These are phyloP conservation scores for Melieria picta DNA, from an alignment of 2,888 invertebrate species.

Conservation along the genomic window DNA sequence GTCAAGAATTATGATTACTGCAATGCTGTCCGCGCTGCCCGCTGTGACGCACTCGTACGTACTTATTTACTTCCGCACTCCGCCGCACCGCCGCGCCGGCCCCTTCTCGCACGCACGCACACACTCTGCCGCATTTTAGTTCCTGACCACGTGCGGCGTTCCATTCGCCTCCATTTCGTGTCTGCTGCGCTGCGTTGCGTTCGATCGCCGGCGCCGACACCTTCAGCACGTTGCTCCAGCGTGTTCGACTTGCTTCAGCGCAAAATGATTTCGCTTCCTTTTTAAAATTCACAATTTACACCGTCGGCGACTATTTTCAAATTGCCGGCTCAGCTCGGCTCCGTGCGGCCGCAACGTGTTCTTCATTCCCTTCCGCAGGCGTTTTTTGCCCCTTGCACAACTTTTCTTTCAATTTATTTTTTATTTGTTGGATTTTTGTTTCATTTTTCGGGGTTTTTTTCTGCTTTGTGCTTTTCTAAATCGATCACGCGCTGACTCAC, in stretches of 20 bases:
- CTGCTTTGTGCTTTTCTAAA: background rate
- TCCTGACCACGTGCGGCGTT: constrained; percentile 59
- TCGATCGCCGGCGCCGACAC: constrained; percentile 17
- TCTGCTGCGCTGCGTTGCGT: constrained; percentile 39
- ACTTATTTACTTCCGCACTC: background rate
- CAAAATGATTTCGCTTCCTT: constrained; percentile 51
- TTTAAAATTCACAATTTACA: constrained; percentile 63
- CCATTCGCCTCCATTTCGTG: constrained; percentile 38
- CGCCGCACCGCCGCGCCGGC: constrained; percentile 27
- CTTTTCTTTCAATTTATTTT: background rate
- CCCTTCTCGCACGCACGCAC: constrained; percentile 13
- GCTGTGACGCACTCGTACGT: constrained; percentile 29
- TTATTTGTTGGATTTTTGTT: background rate
- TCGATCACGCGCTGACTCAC: constrained; percentile 35
- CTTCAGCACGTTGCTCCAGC: background rate
- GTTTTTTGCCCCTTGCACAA: too few species aligned
- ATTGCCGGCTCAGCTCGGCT: background rate
- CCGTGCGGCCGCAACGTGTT: background rate
- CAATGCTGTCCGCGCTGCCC: constrained; percentile 45
- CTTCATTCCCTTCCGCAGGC: background rate
- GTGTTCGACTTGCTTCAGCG: background rate
- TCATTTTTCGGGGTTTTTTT: constrained; percentile 4
- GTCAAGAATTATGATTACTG: constrained; percentile 34
- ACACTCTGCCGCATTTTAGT: constrained; percentile 41
- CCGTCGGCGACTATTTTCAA: background rate